Evolutionary conservation across 53 echinoderm and acorn worm genomes (phyloP), one percentile per base, ranked within the genome.

Genomic region (Temnopleurus reevesii): DNA sequence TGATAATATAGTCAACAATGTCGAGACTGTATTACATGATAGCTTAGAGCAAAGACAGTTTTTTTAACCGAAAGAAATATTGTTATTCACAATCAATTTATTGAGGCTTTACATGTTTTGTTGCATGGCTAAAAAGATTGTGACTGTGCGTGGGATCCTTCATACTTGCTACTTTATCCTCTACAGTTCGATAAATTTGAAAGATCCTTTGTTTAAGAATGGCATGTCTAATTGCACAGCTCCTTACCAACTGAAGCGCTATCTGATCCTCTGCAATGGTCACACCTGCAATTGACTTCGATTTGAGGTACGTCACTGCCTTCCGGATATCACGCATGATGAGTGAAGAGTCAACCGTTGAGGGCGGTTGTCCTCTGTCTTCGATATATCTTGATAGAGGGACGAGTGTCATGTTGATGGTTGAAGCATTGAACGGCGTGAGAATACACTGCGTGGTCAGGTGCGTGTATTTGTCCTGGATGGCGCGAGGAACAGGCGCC

Each of bases 231-330:
- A 49, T 12, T 15, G 15, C 9, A 49, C 49, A 9, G 1, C 15
- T 49, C 49, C 60, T 87, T 29, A 87, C 88, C 88, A 87, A 49
- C 53, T 87, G 88, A 13, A 87, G 13, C 24, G 71, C 88, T 21
- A 87, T 64, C 71, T 24, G 26, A 18, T 65, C 88, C 34, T 66
- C 66, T 9, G 65, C 31, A 3, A 87, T 23, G 3, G 36, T 27
- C 8, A 51, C 4, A 21, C 66, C 46, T 1, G 46, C n/a, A 26
- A 65, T 36, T 8, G 66, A 47, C 36, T 35, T 87, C 17, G 49
- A 7, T 5, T 66, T 44, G 35, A 87, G 88, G 46, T 27, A 87
- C 1, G 65, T 15, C 3, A 87, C 31, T 1, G 88, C 88, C 21
- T 71, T 87, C 4, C 71, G 65, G 29, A 87, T 53, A 23, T 87